Conservation (phyloP, 2,888 invertebrate species). For the Cephalotes varians region DNA sequence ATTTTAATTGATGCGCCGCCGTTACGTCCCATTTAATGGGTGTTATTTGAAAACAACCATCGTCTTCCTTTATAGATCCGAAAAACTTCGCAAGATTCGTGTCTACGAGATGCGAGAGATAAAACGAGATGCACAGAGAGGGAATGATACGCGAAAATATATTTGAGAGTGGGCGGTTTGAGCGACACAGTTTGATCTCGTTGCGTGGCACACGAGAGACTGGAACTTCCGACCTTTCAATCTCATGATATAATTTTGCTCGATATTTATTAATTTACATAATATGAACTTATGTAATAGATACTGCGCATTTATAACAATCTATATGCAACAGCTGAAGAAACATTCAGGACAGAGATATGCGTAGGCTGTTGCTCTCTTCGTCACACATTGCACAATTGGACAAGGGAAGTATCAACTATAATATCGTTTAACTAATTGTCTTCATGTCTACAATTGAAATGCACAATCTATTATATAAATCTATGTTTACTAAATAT, state of each 20-base stretch:
- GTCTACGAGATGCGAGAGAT: background rate
- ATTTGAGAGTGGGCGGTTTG: background rate
- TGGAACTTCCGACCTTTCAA: background rate
- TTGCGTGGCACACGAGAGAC: background rate
- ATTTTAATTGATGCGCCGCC: constrained; percentile 81
- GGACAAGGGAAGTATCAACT: no score
- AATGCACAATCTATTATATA: no score
- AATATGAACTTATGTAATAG: no score
- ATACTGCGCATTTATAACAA: no score
- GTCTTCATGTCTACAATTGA: no score
- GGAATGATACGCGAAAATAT: background rate
- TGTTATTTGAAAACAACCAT: constrained; percentile 76
- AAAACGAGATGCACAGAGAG: background rate
- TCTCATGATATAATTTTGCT: background rate
- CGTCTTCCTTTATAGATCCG: background rate
- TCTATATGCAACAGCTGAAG: no score
- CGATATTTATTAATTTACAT: no score
- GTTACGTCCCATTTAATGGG: constrained; percentile 78
- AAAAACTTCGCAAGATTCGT: constrained; percentile 6
- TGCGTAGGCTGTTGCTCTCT: no score
- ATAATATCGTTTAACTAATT: no score
- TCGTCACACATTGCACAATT: no score
- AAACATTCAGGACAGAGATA: no score
- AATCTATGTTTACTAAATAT: background rate
- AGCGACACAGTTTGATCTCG: background rate